Base-by-base conservation (phyloP, 2,888 invertebrate genomes). In the Andrena minutula region DNA sequence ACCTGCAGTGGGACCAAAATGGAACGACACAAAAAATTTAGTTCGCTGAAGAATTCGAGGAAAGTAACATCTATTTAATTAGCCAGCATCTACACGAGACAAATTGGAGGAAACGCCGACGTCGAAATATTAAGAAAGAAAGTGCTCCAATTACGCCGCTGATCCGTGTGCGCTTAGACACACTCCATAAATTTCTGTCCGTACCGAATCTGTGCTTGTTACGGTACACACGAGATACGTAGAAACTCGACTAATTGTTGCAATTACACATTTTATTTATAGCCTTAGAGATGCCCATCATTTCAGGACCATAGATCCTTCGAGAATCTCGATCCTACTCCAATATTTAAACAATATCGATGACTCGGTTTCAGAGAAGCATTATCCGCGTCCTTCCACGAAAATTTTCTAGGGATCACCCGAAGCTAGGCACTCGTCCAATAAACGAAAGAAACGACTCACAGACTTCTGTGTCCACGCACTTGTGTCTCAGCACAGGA, bases 1-100 rank as follows among this genome's bases (percentile, higher is more conserved):
- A 56, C 79, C 79, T 79, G 71, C 70, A 30, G 8, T 5, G 2
- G 1, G 16, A 20, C 1, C 35, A 30, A 75, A 78, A 61, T 63
- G n/a, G 47, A 35, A 0, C 63, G 20, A 53, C 30, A 4, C 20
- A 26, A n/a, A 30, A 66, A 41, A 8, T 26, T 41, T 6, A 51
- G 10, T 16, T 32, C 10, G 20, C 6, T 12, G 1, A n/a, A 8
- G 5, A 51, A 20, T 23, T 2, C 47, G 47, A 76, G 49, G 69
- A 79, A 60, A 79, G 69, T 75, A 56, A 79, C 26, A 53, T 70
- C 75, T 32, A 20, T 47, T 56, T 78, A 70, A 79, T 76, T 65
- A 26, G 23, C 12, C 20, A 26, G 30, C 56, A 23, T 35, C n/a
- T n/a, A 16, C 26, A 49, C 12, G n/a, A n/a, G 12, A 8, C 3